A percentile compares a stretch with the other conserved stretches of the same genome.
Conservation (phyloP, 2,888 invertebrate genomes). For the Nudaria mundana region DNA sequence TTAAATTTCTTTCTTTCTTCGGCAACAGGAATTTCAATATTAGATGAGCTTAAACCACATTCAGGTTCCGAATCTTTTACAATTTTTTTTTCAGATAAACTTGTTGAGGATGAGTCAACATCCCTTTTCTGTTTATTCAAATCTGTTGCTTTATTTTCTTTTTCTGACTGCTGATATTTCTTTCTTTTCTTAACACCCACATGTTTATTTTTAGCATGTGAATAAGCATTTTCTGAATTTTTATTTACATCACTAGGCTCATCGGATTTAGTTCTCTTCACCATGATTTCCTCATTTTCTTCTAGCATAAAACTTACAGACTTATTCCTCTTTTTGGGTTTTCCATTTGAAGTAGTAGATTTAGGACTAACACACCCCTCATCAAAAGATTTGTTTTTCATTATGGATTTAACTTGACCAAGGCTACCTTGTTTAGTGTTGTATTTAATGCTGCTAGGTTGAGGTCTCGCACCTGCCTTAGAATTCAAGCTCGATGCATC, state of each 20-base stretch:
- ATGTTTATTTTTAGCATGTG: constrained; percentile 20
- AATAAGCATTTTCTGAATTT: constrained; percentile 17
- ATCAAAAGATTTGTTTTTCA: constrained; percentile 44
- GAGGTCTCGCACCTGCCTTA: constrained; percentile 22
- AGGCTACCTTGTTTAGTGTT: constrained; percentile 14
- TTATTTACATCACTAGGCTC: constrained; percentile 29
- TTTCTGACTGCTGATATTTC: constrained; percentile 33
- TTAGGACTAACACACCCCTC: constrained; percentile 15
- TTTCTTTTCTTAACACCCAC: constrained; percentile 22
- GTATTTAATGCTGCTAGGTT: constrained; percentile 13
- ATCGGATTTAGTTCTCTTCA: constrained; percentile 61
- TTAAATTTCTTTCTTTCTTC: constrained; percentile 36
- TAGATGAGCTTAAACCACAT: constrained; percentile 7
- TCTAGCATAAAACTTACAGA: constrained; percentile 70
- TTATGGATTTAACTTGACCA: constrained; percentile 52
- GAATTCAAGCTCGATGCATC: constrained; percentile 38
- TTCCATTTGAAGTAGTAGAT: constrained; percentile 22
- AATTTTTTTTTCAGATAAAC: constrained; percentile 17
- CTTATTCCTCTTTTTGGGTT: constrained; percentile 65
- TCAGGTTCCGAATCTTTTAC: constrained; percentile 18
- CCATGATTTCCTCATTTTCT: constrained; percentile 50
- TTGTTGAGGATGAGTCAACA: constrained; percentile 17
- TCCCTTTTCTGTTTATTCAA: constrained; percentile 20
- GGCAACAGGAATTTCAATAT: constrained; percentile 11
- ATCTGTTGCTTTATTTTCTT: constrained; percentile 35